Evolutionary conservation across 2,888 invertebrate species (phyloP).

Genomic region (Helicoverpa assulta): DNA sequence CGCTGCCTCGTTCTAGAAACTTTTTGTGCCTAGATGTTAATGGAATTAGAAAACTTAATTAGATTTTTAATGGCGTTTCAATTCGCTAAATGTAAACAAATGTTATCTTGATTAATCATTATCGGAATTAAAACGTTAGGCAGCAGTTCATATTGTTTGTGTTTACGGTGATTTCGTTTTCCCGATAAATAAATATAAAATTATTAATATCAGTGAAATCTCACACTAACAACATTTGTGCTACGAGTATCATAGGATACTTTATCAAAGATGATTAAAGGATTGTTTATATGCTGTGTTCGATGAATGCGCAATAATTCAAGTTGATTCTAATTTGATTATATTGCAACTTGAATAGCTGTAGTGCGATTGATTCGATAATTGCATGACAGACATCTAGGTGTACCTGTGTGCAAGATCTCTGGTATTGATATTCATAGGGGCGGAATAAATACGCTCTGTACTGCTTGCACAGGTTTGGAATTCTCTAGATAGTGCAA

Average conservation of each 20-base stretch:
- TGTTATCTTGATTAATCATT: slow-evolving; percentile 8
- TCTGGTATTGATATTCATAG: slow-evolving; percentile 42
- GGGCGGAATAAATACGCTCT: slow-evolving; percentile 47
- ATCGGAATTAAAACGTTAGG: neutral
- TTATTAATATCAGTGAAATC: neutral
- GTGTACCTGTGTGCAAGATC: slow-evolving; percentile 6
- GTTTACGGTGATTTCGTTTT: slow-evolving; percentile 1
- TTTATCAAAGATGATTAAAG: slow-evolving; percentile 6
- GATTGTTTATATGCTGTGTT: neutral
- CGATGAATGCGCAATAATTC: neutral
- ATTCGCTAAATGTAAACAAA: neutral
- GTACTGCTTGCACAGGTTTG: slow-evolving; percentile 11
- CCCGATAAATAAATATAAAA: slow-evolving; percentile 3
- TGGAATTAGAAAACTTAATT: slow-evolving; percentile 6
- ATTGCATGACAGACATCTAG: slow-evolving; percentile 12
- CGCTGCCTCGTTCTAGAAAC: slow-evolving; percentile 23
- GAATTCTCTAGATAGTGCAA: neutral
- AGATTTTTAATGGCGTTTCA: neutral
- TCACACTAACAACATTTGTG: neutral
- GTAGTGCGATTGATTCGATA: slow-evolving; percentile 31
- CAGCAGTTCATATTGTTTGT: neutral
- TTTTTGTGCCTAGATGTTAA: neutral
- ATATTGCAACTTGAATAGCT: slow-evolving; percentile 16
- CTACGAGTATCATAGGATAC: slow-evolving; percentile 4
- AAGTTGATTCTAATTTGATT: slow-evolving; percentile 25